Conservation (phyloP, 2,797 vertebrate species). For the Oreochromis grahami region DNA sequence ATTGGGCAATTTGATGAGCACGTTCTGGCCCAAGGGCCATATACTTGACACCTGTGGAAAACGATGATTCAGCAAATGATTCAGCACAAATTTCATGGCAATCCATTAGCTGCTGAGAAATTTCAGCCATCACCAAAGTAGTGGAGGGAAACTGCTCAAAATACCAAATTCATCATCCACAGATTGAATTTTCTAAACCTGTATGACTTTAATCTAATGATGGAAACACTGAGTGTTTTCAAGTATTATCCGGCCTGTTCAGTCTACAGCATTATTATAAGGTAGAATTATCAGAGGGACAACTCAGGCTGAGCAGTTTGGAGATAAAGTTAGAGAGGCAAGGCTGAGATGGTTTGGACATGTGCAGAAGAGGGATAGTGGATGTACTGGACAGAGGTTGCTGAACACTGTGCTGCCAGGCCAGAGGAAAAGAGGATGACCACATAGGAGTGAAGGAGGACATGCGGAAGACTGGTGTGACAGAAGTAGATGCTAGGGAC, state of each 20-base stretch:
- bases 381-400: not conserved
- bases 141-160: not conserved
- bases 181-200: not conserved
- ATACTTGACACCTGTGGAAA: not conserved
- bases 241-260: not conserved
- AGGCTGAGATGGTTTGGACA: not conserved
- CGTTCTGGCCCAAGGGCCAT: not conserved
- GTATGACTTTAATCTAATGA: not conserved
- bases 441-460: not conserved
- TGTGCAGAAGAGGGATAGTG: not conserved
- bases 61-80: not conserved
- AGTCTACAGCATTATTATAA: not conserved
- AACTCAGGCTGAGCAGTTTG: not conserved
- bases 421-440: not conserved
- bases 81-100: not conserved
- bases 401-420: not conserved
- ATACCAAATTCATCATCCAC: not conserved
- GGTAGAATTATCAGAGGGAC: not conserved
- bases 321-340: not conserved
- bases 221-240: not conserved
- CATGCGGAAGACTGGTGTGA: not conserved
- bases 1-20: not conserved
- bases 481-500: not conserved
- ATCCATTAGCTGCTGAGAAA: not conserved
- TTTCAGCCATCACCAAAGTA: not conserved